Base-by-base conservation (phyloP, 2,113 vertebrate genomes). In the Lonchura striata region DNA sequence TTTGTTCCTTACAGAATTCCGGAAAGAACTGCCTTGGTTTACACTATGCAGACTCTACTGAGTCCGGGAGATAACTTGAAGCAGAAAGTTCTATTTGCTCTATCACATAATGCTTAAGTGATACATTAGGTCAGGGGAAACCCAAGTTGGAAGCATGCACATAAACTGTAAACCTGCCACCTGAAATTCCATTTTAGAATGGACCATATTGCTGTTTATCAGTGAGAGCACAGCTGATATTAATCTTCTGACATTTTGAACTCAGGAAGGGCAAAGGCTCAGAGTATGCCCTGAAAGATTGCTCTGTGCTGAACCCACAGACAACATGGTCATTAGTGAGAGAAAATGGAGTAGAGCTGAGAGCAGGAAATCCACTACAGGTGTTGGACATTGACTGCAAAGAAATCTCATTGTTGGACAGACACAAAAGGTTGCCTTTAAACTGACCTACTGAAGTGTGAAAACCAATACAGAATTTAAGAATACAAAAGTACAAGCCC, bases 351-450 rank as follows among this genome's bases (percentile, higher is more conserved):
- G 28, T 50, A 56, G 19, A 56, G 15, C 30, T 64, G 42, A 75
- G 47, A 81, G 21, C 23, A 61, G 42, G 11, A 91, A 11, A 37
- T 21, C 17, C 33, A 65, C 8, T 37, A 77, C 25, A 77, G 25
- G 11, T 7, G 2, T 20, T 69, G 25, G 13, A 7, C 35, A 66
- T 10, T 66, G 37, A 60, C 53, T 64, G 64, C 21, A 21, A 61
- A 72, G 37, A 65, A 37, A 6, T 1, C 0, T 50, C 49, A 61
- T 24, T 1, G 0, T 15, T 76, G 33, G 19, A 82, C 59, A 79
- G 12, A 15, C 42, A 71, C 6, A 66, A 71, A 41, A 88, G 2
- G 25, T 61, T 95, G 20, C 15, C 17, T 65, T 88, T 81, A 65
- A 11, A 4, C 17, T 92, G 60, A 52, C 12, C 6, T 84, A 42